Conservation (phyloP, 2,113 vertebrate species). For the Noctilio leporinus region DNA sequence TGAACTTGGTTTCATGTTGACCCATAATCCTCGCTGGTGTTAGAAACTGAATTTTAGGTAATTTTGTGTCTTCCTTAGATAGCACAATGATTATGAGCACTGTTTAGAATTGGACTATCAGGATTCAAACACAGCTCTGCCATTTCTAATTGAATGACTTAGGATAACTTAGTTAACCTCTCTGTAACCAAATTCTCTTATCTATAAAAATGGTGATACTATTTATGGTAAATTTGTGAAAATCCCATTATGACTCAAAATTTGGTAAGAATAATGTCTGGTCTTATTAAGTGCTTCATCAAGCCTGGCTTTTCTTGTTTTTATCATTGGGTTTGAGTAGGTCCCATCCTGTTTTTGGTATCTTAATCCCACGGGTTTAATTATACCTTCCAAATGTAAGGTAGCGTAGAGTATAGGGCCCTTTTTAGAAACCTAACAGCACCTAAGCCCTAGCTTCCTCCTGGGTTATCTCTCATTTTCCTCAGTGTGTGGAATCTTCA, state of each 20-base stretch:
- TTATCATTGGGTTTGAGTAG: neutral
- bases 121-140: neutral
- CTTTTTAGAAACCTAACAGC: neutral
- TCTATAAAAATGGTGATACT: neutral
- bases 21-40: neutral
- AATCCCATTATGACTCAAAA: neutral
- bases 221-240: neutral
- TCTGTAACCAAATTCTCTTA: neutral
- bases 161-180: neutral
- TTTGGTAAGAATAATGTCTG: neutral
- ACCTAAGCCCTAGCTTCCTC: constrained; percentile 34
- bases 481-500: neutral
- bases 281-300: neutral
- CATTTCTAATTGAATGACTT: neutral
- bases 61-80: neutral
- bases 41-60: neutral
- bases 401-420: neutral
- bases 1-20: neutral
- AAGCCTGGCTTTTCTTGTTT: neutral
- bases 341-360: neutral
- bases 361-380: neutral
- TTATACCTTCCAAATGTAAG: neutral
- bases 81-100: neutral
- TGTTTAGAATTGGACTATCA: neutral
- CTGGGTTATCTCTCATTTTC: neutral